Base-by-base conservation (phyloP, 2,797 vertebrate species). In the Podargus strigoides region DNA sequence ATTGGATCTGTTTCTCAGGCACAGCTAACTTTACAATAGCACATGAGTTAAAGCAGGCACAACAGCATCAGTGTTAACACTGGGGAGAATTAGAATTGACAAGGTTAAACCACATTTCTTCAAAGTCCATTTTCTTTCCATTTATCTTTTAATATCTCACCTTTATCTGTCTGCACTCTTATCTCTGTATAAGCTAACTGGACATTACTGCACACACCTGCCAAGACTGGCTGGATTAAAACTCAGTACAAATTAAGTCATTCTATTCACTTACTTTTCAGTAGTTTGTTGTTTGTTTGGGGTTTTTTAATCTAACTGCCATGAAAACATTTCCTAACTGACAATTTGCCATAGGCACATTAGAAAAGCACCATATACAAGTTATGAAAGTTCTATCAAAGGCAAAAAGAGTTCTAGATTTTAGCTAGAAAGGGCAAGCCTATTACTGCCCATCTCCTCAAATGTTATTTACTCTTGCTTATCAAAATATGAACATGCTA, bases 391-490 rank as follows among this genome's bases (percentile, higher is more conserved):
- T 69, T 78, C 83, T 93, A 27, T 86, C 70, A 90, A 85, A 90
- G 34, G 15, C 89, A 91, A 50, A 49, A 30, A 34, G 56, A 37
- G 22, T 47, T 92, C 41, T 69, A 62, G 46, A 70, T 90, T 85
- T 85, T 47, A 74, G 41, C 82, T 76, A 59, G 68, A 55, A 90
- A 92, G 47, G 55, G 39, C 75, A 89, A 93, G 64, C 73, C 52
- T 49, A 56, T 93, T 85, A 63, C 66, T 75, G 52, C 6, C 50
- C 59, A 85, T 87, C 74, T 82, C 77, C 67, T 91, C 6, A 0
- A 46, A 72, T 82, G 77, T 85, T 88, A 67, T 91, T 93, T 82
- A 85, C 83, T 64, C n/a, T 90, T 89, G 28, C 82, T 82, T 93
- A 66, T 77, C 89, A 66, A 80, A 50, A 60, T 50, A 41, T 8